Evolutionary conservation across 2,888 invertebrate species (phyloP).

Genomic region (Papilio demoleus): DNA sequence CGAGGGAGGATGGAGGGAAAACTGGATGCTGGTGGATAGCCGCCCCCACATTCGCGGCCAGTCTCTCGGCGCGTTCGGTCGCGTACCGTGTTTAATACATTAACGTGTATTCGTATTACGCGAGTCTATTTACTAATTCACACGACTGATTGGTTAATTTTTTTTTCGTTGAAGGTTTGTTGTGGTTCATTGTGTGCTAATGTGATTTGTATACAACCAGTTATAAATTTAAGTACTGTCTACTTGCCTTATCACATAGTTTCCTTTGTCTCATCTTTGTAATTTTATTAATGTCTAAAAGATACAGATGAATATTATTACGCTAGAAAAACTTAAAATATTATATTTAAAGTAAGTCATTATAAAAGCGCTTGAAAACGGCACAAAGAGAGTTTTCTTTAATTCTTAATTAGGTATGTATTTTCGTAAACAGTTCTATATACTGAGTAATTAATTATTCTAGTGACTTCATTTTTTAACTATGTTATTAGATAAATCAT

Average conservation of each 20-base stretch:
- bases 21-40: constrained; percentile 70
- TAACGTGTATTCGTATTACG: constrained; percentile 43
- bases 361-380: background rate
- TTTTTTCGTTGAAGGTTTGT: constrained; percentile 66
- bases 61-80: constrained; percentile 67
- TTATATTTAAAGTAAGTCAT: no score
- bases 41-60: constrained; percentile 77
- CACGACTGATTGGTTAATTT: constrained; percentile 53
- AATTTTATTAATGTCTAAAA: constrained; percentile 1
- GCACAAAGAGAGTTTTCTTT: background rate
- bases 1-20: constrained; percentile 56
- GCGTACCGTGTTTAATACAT: constrained; percentile 57
- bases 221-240: constrained; percentile 14
- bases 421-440: background rate
- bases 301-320: background rate
- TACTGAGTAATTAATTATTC: background rate
- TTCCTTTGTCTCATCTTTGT: constrained; percentile 33
- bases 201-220: constrained; percentile 69
- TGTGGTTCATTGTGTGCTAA: constrained; percentile 70
- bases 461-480: no score
- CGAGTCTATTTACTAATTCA: constrained; percentile 63
- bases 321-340: no score
- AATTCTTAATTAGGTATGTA: background rate
- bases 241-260: background rate
- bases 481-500: no score